Base-by-base conservation (phyloP, 2,113 vertebrate genomes). In the Cyanoderma ruficeps region DNA sequence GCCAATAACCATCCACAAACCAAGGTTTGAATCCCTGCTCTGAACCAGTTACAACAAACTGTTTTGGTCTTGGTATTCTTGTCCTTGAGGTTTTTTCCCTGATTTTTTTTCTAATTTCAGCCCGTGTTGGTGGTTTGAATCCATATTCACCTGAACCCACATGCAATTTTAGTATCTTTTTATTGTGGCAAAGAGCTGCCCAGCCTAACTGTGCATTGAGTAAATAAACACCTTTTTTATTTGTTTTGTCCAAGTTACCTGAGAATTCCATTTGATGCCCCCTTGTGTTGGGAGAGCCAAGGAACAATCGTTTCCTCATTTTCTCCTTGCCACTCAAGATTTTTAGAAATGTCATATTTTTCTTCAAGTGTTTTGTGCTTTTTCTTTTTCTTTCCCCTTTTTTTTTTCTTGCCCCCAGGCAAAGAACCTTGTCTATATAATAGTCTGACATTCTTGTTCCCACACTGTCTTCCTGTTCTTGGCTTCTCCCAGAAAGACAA, bases 231-330 rank as follows among this genome's bases (percentile, higher is more conserved):
- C 2, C 8, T 46, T 75, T 42, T 35, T 69, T 17, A 44, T 91
- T 91, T 87, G 57, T 87, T 93, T 91, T 60, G 74, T 42, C 44
- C 74, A 9, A 1, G 3, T 31, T 75, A 56, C 61, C 49, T 68
- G 61, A 86, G 37, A 83, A 90, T 79, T 87, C 82, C 53, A 53
- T 37, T 93, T 64, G 61, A 95, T 93, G 92, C 84, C 90, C 77
- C 87, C 95, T 95, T 87, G 90, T 91, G 93, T 85, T 91, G 70
- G 74, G 31, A 97, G 67, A 95, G 41, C 64, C 57, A 87, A 63
- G 78, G 53, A 94, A 24, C 44, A 87, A 93, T 37, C 1, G 49
- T 83, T 92, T 72, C 35, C 70, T 82, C 80, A n/a, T 96, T 89
- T 93, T 78, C 63, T 87, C n/a, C 74, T 75, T 94, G 80, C 64